A percentile compares a stretch with the other conserved stretches of the same genome.
Conservation (phyloP, 1,140 invertebrate genomes). For the Rhagoletis pomonella region DNA sequence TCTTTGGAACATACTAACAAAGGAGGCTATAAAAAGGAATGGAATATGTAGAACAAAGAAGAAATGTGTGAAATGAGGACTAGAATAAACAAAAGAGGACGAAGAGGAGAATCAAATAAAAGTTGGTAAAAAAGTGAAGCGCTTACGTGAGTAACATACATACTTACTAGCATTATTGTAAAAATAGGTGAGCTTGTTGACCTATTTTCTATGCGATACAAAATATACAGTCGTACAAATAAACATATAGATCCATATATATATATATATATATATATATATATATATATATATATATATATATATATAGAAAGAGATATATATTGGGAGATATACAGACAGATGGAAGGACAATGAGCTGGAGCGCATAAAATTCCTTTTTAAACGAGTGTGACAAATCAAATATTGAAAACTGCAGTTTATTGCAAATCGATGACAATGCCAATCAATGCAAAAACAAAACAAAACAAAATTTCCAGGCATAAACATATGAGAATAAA, state of each 20-base stretch:
- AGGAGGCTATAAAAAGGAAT: background rate
- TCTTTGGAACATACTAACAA: background rate
- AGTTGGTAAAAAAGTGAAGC: no score
- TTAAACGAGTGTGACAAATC: background rate
- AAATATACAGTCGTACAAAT: no score
- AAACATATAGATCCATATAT: background rate
- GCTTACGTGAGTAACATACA: background rate
- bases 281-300: no score
- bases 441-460: background rate
- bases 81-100: background rate
- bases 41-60: background rate
- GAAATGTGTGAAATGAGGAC: background rate
- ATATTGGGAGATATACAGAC: background rate
- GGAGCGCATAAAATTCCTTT: background rate
- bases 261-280: no score
- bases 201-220: no score
- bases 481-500: no score
- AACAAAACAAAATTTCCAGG: no score
- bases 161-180: background rate
- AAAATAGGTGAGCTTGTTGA: background rate
- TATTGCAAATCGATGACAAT: slow-evolving; percentile 16
- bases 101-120: no score
- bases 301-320: background rate
- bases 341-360: slow-evolving; percentile 2
- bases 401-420: slow-evolving; percentile 19